phyloP scores from a whole-genome alignment of 2,888 invertebrate species.

The Torymus tubicola region DNA sequence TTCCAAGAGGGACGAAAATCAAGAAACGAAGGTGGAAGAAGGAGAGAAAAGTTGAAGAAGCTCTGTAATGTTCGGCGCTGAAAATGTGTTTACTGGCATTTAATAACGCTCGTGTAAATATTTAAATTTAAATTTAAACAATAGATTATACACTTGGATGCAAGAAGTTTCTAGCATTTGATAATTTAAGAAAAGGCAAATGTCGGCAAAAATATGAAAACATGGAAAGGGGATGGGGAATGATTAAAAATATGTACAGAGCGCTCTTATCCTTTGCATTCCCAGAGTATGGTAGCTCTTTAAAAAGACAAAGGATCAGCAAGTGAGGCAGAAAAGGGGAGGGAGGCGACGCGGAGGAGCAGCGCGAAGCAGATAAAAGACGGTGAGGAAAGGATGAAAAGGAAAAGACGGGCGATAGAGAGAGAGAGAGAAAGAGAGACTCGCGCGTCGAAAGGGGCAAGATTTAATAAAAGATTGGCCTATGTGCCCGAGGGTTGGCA shows the following conservation, averaged over 20 bases:
- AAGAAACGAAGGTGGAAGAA: slow-evolving; percentile 54
- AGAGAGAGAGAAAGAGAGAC: background rate
- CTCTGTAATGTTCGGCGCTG: too few relatives aligned
- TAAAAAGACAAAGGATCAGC: slow-evolving; percentile 16
- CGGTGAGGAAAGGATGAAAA: slow-evolving; percentile 9
- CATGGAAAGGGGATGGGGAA: too few relatives aligned
- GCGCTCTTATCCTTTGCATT: background rate
- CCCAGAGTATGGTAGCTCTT: background rate
- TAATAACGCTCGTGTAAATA: too few relatives aligned
- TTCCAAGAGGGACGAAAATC: slow-evolving; percentile 56
- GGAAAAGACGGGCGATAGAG: background rate
- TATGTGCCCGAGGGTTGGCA: slow-evolving; percentile 8
- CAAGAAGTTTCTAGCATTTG: too few relatives aligned
- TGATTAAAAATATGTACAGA: background rate
- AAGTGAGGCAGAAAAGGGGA: background rate
- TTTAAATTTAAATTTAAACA: too few relatives aligned
- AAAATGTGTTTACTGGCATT: too few relatives aligned
- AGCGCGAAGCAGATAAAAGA: slow-evolving; percentile 1
- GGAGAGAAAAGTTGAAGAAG: slow-evolving; percentile 30
- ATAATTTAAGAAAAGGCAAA: too few relatives aligned
- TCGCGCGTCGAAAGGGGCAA: slow-evolving; percentile 57
- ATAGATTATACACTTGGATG: too few relatives aligned
- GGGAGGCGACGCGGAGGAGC: background rate
- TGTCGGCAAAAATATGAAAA: too few relatives aligned
- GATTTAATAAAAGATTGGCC: slow-evolving; percentile 70